Conservation (phyloP, 2,888 invertebrate species). For the Lasioglossum morio region DNA sequence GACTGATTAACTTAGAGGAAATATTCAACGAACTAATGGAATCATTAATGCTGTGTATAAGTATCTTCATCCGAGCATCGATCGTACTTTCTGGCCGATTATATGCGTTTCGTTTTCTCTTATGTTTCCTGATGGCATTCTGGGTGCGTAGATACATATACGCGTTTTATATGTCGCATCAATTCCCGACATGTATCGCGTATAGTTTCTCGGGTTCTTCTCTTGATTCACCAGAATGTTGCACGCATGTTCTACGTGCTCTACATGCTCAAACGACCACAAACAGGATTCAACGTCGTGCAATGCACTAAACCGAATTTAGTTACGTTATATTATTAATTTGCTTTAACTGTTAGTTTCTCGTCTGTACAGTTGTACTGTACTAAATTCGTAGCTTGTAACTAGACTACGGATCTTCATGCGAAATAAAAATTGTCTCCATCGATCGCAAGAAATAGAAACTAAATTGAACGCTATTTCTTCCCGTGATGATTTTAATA, state of each 20-base stretch:
- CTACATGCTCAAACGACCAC: constrained; percentile 51
- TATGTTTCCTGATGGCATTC: constrained; percentile 27
- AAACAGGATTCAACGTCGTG: constrained; percentile 45
- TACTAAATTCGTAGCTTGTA: constrained; percentile 42
- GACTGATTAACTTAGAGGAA: constrained; percentile 61
- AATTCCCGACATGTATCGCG: no score
- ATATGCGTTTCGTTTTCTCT: constrained; percentile 21
- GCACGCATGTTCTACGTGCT: background rate
- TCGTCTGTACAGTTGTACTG: constrained; percentile 14
- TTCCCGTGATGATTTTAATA: no score
- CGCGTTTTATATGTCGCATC: background rate
- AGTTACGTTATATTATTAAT: constrained; percentile 23
- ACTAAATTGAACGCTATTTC: no score
- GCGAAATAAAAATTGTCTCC: no score
- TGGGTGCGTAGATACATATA: constrained; percentile 26
- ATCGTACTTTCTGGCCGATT: constrained; percentile 42
- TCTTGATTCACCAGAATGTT: no score
- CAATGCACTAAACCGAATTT: constrained; percentile 59
- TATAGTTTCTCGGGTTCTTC: no score
- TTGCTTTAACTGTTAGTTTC: background rate
- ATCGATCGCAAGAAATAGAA: no score
- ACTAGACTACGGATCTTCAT: background rate
- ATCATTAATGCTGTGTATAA: constrained; percentile 57
- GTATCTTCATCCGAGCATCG: constrained; percentile 50
- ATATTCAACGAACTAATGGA: constrained; percentile 60